Percentiles rank a stretch among this genome's conserved stretches.
Evolutionary conservation across 2,888 invertebrate species (phyloP).

Genomic region (Aspidapion aeneum): DNA sequence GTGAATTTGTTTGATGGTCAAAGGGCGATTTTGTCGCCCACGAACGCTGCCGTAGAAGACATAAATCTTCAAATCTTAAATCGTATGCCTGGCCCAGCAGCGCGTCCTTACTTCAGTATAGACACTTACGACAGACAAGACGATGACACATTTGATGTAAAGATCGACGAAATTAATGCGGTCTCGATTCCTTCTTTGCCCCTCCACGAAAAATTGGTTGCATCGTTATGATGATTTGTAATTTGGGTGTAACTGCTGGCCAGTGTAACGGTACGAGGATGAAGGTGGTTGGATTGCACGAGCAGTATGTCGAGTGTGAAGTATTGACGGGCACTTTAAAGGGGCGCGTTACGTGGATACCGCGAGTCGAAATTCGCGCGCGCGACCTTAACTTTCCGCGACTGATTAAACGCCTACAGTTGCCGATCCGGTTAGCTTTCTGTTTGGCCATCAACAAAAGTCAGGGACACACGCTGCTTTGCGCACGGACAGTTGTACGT

Average conservation of each 20-base stretch:
- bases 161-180: no score
- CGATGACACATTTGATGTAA: no score
- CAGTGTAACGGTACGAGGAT: constrained; percentile 29
- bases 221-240: no score
- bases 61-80: neutral
- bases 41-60: neutral
- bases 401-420: constrained; percentile 21
- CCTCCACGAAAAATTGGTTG: no score
- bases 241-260: constrained; percentile 25
- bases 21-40: neutral
- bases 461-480: constrained; percentile 30
- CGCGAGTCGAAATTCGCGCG: constrained; percentile 16
- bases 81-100: neutral
- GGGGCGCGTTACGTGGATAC: constrained; percentile 11
- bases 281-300: neutral
- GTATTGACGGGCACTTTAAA: constrained; percentile 13
- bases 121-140: no score
- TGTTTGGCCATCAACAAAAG: constrained; percentile 30
- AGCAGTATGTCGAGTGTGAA: constrained; percentile 7
- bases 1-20: neutral
- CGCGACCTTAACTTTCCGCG: constrained; percentile 18
- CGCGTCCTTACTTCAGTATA: neutral
- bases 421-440: constrained; percentile 27
- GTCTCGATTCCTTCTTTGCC: no score
- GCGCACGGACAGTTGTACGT: constrained; percentile 29